Evolutionary conservation across 2,888 invertebrate genomes (phyloP).

Genomic region (Dicyrtoma fusca): DNA sequence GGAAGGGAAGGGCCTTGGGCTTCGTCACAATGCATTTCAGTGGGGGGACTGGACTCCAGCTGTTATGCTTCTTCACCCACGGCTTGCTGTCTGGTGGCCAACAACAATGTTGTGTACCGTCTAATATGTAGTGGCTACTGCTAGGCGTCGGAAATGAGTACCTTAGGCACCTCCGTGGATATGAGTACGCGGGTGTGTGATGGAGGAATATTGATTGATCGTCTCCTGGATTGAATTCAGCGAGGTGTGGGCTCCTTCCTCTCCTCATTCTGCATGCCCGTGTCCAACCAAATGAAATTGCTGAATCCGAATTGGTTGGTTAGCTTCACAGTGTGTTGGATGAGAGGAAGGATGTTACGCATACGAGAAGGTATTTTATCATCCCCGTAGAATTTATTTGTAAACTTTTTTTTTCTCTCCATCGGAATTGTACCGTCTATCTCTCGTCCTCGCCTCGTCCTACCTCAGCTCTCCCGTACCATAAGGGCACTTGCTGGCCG

Average conservation of each 20-base stretch:
- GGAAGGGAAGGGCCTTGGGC: no score
- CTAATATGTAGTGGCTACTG: no score
- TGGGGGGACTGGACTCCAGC: no score
- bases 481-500: no score
- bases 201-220: constrained; percentile 47
- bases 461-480: background rate
- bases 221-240: constrained; percentile 40
- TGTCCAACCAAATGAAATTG: constrained; percentile 46
- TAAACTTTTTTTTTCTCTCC: constrained; percentile 2
- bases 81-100: no score
- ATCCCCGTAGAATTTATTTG: constrained; percentile 8
- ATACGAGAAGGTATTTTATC: constrained; percentile 22
- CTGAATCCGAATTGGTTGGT: constrained; percentile 48
- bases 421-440: background rate
- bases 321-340: constrained; percentile 32
- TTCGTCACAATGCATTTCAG: no score
- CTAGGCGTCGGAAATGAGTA: no score
- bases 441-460: background rate
- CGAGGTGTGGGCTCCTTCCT: constrained; percentile 44
- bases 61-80: no score
- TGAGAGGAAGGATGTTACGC: background rate
- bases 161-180: no score
- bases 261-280: constrained; percentile 22
- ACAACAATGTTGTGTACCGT: no score
- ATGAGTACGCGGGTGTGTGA: constrained; percentile 27